These are phyloP conservation scores for Tapera naevia DNA, from an alignment of 2,797 vertebrate species.

Conservation along the genomic window DNA sequence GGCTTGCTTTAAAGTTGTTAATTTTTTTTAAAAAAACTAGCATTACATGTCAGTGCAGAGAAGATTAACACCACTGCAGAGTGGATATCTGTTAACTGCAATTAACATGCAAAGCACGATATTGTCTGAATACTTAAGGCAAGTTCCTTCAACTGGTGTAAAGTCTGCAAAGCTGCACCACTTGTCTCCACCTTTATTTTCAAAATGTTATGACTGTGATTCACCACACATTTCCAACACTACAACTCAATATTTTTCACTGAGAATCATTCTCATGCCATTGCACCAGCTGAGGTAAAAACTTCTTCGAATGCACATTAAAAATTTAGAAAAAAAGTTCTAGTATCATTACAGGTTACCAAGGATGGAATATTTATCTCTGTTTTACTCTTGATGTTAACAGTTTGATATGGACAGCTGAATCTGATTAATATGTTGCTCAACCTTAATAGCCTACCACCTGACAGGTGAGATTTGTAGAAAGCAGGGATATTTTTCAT, in stretches of 20 bases:
- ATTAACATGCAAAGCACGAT: neutral
- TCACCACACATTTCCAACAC: neutral
- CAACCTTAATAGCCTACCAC: neutral
- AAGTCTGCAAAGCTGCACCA: neutral
- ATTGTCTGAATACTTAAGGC: neutral
- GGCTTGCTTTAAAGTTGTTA: neutral
- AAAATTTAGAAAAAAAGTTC: neutral
- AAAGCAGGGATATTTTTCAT: neutral
- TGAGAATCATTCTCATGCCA: neutral
- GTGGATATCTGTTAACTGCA: neutral
- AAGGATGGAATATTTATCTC: neutral
- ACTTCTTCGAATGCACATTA: neutral
- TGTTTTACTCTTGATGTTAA: neutral
- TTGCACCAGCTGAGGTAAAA: neutral
- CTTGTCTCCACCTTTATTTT: neutral
- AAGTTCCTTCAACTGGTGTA: neutral
- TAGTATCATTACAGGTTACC: neutral
- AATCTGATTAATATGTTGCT: neutral
- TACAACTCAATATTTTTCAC: neutral
- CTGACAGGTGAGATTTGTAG: neutral
- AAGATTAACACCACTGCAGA: neutral
- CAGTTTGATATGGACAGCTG: neutral
- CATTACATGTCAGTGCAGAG: neutral
- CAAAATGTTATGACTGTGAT: neutral
- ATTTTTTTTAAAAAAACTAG: neutral